Percentiles rank a stretch among this genome's conserved stretches.
Conservation (phyloP, 2,888 invertebrate species). For the Atethmia centrago region DNA sequence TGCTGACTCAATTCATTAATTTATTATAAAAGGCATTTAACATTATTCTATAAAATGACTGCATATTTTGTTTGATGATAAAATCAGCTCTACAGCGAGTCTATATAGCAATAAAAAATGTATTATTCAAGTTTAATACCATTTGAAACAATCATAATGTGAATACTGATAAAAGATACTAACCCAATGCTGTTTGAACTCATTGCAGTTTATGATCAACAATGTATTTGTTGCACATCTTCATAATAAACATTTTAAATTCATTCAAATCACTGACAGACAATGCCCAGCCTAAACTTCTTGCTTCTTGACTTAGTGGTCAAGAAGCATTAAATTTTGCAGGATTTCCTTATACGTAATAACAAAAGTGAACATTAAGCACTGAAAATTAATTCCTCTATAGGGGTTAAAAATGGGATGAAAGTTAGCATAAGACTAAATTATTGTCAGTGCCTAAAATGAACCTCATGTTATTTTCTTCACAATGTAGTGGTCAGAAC, state of each 20-base stretch:
- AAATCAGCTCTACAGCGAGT: neutral
- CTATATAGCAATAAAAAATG: neutral
- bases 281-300: too few species aligned
- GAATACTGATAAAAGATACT: constrained; percentile 2
- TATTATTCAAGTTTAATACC: neutral
- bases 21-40: neutral
- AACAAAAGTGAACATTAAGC: too few species aligned
- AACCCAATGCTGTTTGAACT: neutral
- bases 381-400: neutral
- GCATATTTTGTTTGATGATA: neutral
- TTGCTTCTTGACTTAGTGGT: too few species aligned
- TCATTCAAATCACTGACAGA: neutral
- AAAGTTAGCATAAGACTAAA: neutral
- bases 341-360: neutral
- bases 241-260: neutral
- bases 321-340: neutral
- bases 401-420: neutral
- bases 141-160: constrained; percentile 3
- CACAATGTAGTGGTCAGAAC: neutral
- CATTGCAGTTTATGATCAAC: neutral
- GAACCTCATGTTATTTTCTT: neutral
- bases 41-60: neutral
- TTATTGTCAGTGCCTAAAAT: neutral
- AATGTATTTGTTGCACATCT: neutral
- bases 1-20: neutral